Conservation (phyloP, 2,888 invertebrate genomes). For the Leptopilina drosophilae region DNA sequence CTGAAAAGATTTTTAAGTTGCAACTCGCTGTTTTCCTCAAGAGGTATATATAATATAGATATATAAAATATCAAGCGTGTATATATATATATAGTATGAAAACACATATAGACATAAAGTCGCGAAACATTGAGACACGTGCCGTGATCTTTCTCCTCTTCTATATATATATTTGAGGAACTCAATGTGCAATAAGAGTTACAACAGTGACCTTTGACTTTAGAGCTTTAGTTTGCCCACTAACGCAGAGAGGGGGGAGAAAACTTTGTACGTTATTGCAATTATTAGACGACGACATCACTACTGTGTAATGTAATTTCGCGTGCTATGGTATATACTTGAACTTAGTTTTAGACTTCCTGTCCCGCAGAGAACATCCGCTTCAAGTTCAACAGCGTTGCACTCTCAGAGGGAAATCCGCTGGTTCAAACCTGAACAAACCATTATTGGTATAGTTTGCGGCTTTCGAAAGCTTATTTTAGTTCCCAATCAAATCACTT, state of each 20-base stretch:
- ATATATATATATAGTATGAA: too few species aligned
- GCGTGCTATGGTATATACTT: constrained; percentile 23
- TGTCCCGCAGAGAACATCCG: constrained; percentile 36
- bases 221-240: not conserved
- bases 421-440: constrained; percentile 27
- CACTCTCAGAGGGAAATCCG: constrained; percentile 23
- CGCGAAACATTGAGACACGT: not conserved
- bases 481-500: constrained; percentile 33
- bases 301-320: constrained; percentile 26
- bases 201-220: not conserved
- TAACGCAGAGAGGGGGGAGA: not conserved
- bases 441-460: constrained; percentile 32
- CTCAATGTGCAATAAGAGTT: constrained; percentile 23
- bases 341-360: constrained; percentile 40
- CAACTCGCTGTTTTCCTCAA: not conserved
- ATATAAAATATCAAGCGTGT: not conserved
- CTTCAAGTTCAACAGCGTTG: constrained; percentile 37
- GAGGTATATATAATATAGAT: not conserved
- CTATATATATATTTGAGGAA: not conserved
- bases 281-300: constrained; percentile 25
- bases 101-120: not conserved
- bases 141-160: not conserved
- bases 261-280: constrained; percentile 34
- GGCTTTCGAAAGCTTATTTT: constrained; percentile 34
- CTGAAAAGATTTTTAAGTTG: constrained; percentile 28